Conservation (phyloP, 2,113 vertebrate species). For the Rhagologus leucostigma region DNA sequence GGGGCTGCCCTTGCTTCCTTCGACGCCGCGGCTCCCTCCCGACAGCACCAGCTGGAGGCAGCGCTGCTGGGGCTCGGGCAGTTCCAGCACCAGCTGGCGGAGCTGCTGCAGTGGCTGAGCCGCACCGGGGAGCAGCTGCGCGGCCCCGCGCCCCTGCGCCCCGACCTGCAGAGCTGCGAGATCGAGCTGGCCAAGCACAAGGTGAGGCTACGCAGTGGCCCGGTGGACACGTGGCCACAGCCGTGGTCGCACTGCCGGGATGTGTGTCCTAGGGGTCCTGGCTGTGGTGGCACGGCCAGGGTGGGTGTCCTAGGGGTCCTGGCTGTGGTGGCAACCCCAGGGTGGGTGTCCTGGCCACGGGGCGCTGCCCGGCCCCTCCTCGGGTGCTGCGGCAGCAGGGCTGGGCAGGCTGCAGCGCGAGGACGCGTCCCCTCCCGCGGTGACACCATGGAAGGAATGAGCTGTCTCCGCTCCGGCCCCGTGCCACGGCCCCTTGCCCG, state of each 20-base stretch:
- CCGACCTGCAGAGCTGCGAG: slow-evolving; percentile 86
- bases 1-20: accelerated
- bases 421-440: not conserved
- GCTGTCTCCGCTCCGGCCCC: not conserved
- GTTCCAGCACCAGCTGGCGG: slow-evolving; percentile 85
- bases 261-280: not conserved
- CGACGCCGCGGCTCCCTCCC: accelerated
- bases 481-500: not conserved
- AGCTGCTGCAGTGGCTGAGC: slow-evolving; percentile 82
- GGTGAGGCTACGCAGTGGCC: slow-evolving; percentile 43
- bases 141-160: slow-evolving; percentile 65
- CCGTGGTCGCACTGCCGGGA: no score
- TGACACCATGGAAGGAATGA: not conserved
- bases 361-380: not conserved
- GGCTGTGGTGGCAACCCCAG: accelerated
- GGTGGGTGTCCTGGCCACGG: not conserved
- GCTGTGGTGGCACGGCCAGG: accelerated
- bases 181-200: slow-evolving; percentile 91
- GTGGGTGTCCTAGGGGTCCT: not conserved
- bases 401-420: not conserved
- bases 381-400: accelerated
- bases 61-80: slow-evolving; percentile 85
- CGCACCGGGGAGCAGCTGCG: slow-evolving; percentile 77
- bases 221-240: accelerated
- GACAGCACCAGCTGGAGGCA: slow-evolving; percentile 84